Evolutionary conservation across 2,888 invertebrate species (phyloP), one percentile per base, ranked within the genome.

Genomic region (Spilosoma lubricipeda): DNA sequence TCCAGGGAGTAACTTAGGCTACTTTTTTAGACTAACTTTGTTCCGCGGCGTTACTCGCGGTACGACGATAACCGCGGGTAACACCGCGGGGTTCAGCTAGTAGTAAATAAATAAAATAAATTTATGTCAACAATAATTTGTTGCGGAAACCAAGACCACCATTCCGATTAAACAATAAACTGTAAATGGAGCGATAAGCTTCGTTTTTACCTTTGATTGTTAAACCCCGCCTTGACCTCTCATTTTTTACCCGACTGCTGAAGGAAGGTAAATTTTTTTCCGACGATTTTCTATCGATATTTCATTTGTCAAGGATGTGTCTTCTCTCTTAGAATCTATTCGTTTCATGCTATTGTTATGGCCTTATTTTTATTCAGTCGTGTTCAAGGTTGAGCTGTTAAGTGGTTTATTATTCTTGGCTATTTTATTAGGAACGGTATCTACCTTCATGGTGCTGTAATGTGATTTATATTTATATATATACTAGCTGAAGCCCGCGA

Each of bases 111-210:
- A n/a, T 56, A 56, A n/a, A 56, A n/a, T 63, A 63, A 63, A 63
- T 30, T 18, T 63, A 18, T 63, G 63, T 30, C 30, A 63, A 63
- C 42, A 9, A 33, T 59, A 15, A 63, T 52, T 68, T 70, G 67
- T 79, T 75, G 70, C 82, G 85, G 86, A 85, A 85, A 80, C 78
- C 76, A 30, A 11, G 52, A 65, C 36, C 64, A 67, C 63, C 45
- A 27, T 52, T 73, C 45, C 52, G 71, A 13, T 30, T 69, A 30
- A 79, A 85, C 82, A 86, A 86, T 79, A 78, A 71, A 72, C 11
- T 67, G 74, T 79, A 86, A 85, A 82, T 85, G 69, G 85, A 85
- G 85, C 85, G 86, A 75, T 75, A 80, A 84, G 77, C 77, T 77
- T 77, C 76, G 85, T 85, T 85, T 85, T 85, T 86, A 77, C 70